Conservation (phyloP, 2,113 vertebrate species). For the Corythoichthys intestinalis region DNA sequence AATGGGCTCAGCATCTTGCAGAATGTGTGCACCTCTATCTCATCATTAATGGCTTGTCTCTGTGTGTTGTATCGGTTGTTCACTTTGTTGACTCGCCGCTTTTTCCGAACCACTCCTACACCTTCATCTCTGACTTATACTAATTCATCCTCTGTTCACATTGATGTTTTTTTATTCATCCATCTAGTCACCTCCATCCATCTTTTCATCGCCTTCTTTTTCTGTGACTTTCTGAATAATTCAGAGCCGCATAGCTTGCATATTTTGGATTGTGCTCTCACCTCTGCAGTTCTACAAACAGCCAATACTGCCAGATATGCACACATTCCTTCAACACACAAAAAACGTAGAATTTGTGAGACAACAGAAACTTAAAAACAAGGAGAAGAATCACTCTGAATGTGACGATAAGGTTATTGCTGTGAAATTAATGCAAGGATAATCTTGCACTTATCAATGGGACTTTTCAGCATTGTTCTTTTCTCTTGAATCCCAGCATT, state of each 20-base stretch:
- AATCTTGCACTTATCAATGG: background rate
- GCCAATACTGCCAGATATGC: background rate
- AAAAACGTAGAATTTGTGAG: constrained; percentile 9
- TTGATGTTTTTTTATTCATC: constrained; percentile 22
- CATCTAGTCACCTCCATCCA: constrained; percentile 6
- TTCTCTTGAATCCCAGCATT: constrained; percentile 6
- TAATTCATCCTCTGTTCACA: constrained; percentile 16
- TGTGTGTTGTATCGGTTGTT: background rate
- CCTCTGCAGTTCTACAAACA: constrained; percentile 40
- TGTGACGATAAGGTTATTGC: too few species aligned
- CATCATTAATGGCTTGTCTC: constrained; percentile 3
- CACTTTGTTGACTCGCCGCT: constrained; percentile 17
- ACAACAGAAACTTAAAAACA: constrained; percentile 9
- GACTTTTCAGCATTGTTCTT: constrained; percentile 17
- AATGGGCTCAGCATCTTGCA: background rate
- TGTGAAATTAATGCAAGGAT: too few species aligned
- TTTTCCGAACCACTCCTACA: constrained; percentile 29
- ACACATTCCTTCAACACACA: background rate
- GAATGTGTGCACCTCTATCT: background rate
- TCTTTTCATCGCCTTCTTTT: constrained; percentile 2
- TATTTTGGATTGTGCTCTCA: constrained; percentile 52
- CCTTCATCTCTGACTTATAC: constrained; percentile 7
- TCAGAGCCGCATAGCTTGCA: constrained; percentile 39
- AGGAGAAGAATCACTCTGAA: background rate
- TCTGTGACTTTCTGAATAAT: constrained; percentile 49